phyloP scores from a whole-genome alignment of 1,140 invertebrate genomes.

The Armadillidium nasatum region DNA sequence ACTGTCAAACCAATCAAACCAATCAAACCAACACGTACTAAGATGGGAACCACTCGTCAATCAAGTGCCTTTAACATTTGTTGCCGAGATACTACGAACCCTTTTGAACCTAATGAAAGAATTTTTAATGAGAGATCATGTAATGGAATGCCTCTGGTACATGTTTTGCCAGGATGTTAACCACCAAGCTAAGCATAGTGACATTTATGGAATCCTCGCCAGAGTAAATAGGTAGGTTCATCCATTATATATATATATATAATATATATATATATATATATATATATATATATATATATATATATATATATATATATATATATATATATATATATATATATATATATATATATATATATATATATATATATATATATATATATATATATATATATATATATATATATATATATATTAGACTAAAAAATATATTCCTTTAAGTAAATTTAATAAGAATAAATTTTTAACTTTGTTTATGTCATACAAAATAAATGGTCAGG shows the following conservation, averaged over 20 bases:
- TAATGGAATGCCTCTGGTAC: constrained; percentile 59
- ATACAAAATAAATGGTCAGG: too few species aligned
- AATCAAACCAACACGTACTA: constrained; percentile 12
- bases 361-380: too few species aligned
- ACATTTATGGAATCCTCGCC: constrained; percentile 58
- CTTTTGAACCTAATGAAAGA: constrained; percentile 57
- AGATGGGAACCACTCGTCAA: constrained; percentile 43
- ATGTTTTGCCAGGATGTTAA: constrained; percentile 60
- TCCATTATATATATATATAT: neutral
- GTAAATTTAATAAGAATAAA: too few species aligned
- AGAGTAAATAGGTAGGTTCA: constrained; percentile 57
- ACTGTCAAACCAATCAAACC: neutral
- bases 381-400: too few species aligned
- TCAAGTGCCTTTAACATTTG: constrained; percentile 47
- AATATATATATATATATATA: too few species aligned
- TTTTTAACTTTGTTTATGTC: too few species aligned
- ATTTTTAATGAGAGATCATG: constrained; percentile 50
- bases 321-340: too few species aligned
- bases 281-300: too few species aligned
- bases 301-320: too few species aligned
- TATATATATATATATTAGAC: too few species aligned
- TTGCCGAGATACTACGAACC: constrained; percentile 56
- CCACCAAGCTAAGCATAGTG: constrained; percentile 54
- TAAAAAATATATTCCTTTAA: too few species aligned
- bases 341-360: too few species aligned